Evolutionary conservation across 1,140 invertebrate genomes (phyloP), one percentile per base, ranked within the genome.

Genomic region (Cotesia chilonis): DNA sequence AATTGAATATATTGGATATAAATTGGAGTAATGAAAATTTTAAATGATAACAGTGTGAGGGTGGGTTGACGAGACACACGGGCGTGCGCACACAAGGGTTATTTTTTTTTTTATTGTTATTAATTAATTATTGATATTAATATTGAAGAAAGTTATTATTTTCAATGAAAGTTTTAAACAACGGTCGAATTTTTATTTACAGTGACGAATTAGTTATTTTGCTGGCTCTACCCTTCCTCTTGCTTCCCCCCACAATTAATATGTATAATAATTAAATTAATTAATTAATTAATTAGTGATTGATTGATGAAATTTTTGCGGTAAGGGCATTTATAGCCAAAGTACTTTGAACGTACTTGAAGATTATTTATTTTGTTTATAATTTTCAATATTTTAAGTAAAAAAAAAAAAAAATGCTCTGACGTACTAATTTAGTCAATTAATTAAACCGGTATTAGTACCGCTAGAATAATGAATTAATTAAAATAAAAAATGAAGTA

Each of bases 201-300:
- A 63, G 77, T 77, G 77, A 80, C 82, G 82, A 75, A 80, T 84
- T 76, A 38, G 76, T 81, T 85, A 70, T 67, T 84, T 84, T 85
- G 85, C 85, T 86, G 85, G 85, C 85, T 86, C 85, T 86, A 86
- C 85, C 85, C 84, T 86, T 86, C 84, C 83, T 85, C 82, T 86
- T 85, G 85, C 84, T 86, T 86, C 84, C 85, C 85, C 84, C 83
- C 83, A 85, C 81, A 85, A 59, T 59, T 47, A 47, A 47, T 47
- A 81, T 72, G 78, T 81, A 82, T 72, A 79, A 68, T 47, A 54
- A 69, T 52, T 76, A 64, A 70, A 37, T n/a, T 2, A 63, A 37
- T 36, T 57, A 57, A 38, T 70, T 51, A 54, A 35, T 69, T 37
- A 69, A 68, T 72, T 52, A 47, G 54, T 65, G 37, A 66, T 20